These are phyloP conservation scores for Liposcelis brunnea DNA, from an alignment of 2,888 invertebrate species.

Conservation along the genomic window DNA sequence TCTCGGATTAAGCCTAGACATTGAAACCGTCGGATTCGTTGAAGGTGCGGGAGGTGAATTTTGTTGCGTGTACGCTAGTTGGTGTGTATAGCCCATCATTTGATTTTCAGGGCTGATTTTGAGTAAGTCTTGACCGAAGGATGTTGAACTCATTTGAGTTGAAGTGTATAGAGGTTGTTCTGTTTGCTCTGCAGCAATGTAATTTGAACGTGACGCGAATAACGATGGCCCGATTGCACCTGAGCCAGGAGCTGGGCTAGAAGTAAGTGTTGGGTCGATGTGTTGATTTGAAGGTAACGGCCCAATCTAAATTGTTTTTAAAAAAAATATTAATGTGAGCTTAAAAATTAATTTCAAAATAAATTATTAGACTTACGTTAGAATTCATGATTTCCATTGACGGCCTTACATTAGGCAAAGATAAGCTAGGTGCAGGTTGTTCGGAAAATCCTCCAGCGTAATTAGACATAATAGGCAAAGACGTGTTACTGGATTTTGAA, in stretches of 20 bases:
- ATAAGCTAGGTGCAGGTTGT: slow-evolving; percentile 12
- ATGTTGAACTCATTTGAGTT: slow-evolving; percentile 16
- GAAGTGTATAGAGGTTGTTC: slow-evolving; percentile 19
- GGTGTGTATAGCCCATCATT: slow-evolving; percentile 14
- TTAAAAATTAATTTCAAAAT: too few relatives aligned
- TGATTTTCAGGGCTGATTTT: slow-evolving; percentile 15
- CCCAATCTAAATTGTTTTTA: too few relatives aligned
- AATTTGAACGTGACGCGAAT: neutral
- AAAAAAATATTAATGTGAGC: too few relatives aligned
- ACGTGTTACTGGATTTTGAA: slow-evolving; percentile 38
- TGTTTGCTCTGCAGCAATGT: neutral
- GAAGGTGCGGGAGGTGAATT: slow-evolving; percentile 16
- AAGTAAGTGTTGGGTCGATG: too few relatives aligned
- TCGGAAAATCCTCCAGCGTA: slow-evolving; percentile 10
- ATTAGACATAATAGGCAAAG: slow-evolving; percentile 9
- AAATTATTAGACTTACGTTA: too few relatives aligned
- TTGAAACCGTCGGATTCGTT: slow-evolving; percentile 29
- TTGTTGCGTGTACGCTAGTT: slow-evolving; percentile 13
- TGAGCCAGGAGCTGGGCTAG: neutral
- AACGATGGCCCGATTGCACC: neutral
- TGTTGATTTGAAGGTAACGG: too few relatives aligned
- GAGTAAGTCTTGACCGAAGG: slow-evolving; percentile 4
- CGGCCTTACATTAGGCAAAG: neutral
- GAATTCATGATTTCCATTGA: too few relatives aligned
- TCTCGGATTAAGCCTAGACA: slow-evolving; percentile 59